Evolutionary conservation across 2,797 vertebrate genomes (phyloP).

Genomic region (Cryptoprocta ferox): DNA sequence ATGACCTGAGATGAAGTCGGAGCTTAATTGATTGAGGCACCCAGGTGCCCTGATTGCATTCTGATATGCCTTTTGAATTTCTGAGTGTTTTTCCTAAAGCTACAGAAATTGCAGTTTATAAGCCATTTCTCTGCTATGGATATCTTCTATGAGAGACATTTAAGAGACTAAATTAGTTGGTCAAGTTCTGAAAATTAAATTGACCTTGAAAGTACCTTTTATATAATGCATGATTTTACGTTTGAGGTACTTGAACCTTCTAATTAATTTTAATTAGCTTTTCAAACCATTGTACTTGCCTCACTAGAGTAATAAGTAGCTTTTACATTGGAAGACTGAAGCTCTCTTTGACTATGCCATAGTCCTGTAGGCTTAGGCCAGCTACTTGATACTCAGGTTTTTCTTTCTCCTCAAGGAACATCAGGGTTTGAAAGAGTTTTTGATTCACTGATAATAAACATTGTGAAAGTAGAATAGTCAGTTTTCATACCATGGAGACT

Average conservation of each 20-base stretch:
- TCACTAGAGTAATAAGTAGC: not conserved
- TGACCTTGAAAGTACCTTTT: conserved; percentile 57
- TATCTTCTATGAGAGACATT: not conserved
- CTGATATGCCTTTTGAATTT: not conserved
- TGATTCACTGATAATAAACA: conserved; percentile 12
- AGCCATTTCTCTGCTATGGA: not conserved
- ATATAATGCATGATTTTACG: conserved; percentile 39
- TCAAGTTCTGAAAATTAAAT: conserved; percentile 58
- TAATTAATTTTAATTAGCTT: conserved; percentile 69
- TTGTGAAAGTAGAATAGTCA: not conserved
- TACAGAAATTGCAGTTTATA: not conserved
- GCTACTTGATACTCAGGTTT: not conserved
- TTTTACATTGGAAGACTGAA: conserved; percentile 15
- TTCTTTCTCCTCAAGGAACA: not conserved
- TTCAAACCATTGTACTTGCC: not conserved
- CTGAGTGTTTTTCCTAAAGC: not conserved
- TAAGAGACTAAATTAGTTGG: conserved; percentile 29
- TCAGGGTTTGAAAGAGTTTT: conserved; percentile 19
- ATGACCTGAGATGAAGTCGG: no score
- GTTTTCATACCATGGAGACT: not conserved
- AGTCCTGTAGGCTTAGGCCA: not conserved
- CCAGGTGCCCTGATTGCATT: not conserved
- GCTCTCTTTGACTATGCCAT: not conserved
- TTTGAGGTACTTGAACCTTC: conserved; percentile 42
- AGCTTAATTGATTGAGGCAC: no score